A percentile compares a stretch with the other conserved stretches of the same genome.
phyloP scores from a whole-genome alignment of 2,113 vertebrate genomes.

The Chiloscyllium plagiosum region DNA sequence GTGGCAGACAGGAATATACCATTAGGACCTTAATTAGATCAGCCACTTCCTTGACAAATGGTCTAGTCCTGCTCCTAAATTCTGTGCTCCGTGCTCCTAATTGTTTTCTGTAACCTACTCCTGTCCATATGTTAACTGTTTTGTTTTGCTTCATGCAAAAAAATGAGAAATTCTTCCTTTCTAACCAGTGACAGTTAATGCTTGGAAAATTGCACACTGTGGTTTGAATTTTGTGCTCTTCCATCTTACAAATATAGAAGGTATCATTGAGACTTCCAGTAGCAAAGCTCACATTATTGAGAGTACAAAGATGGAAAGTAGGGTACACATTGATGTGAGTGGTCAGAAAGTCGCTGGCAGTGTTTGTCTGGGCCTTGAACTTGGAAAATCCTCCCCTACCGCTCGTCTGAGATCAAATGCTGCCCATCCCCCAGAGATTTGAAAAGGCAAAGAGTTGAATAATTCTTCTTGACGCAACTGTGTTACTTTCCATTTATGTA shows the following conservation, averaged over 20 bases:
- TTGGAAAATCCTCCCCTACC: neutral
- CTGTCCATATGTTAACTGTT: neutral
- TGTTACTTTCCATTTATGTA: neutral
- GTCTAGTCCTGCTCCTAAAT: no score
- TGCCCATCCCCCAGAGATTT: neutral
- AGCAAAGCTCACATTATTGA: neutral
- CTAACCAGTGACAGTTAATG: neutral
- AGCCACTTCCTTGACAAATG: no score
- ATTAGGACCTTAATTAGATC: no score
- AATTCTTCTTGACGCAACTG: neutral
- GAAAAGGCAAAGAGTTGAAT: neutral
- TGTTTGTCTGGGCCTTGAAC: neutral
- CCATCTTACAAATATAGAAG: neutral
- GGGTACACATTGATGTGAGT: neutral
- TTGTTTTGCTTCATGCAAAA: neutral
- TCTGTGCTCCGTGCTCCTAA: no score
- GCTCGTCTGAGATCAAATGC: neutral
- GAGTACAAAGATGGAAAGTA: neutral
- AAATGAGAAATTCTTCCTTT: neutral
- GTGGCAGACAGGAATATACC: no score
- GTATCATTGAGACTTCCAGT: neutral
- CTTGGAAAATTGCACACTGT: neutral
- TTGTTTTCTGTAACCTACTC: neutral
- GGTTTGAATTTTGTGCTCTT: neutral
- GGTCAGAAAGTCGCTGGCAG: neutral